Conservation (phyloP, 2,113 vertebrate species). For the Mionectes macconnelli region DNA sequence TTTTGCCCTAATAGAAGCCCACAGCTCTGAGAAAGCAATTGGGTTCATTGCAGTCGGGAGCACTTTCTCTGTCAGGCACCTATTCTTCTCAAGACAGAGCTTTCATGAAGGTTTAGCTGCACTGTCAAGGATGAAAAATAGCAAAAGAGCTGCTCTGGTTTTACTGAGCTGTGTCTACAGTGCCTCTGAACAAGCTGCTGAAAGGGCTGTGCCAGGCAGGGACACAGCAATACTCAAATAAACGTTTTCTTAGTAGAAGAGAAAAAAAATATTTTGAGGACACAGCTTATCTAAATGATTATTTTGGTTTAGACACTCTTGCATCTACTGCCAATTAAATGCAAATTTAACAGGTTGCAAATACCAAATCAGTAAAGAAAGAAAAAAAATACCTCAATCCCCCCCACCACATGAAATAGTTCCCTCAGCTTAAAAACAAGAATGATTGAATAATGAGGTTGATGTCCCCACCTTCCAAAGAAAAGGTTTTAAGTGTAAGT, state of each 20-base stretch:
- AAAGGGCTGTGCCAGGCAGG: background rate
- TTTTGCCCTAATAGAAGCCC: slow-evolving; percentile 34
- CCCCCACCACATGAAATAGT: background rate
- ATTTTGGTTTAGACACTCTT: slow-evolving; percentile 36
- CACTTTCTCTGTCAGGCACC: slow-evolving; percentile 32
- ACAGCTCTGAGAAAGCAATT: slow-evolving; percentile 22
- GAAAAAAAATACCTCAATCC: background rate
- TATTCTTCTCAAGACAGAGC: slow-evolving; percentile 18
- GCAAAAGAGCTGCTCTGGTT: background rate
- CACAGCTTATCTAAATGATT: slow-evolving; percentile 33
- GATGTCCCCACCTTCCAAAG: background rate
- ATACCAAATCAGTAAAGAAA: background rate
- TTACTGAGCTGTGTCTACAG: background rate
- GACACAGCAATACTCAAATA: background rate
- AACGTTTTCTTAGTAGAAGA: background rate
- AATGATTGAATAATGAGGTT: slow-evolving; percentile 17
- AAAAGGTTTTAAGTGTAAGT: background rate
- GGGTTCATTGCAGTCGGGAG: background rate
- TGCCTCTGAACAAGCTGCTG: background rate
- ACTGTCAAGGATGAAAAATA: slow-evolving; percentile 25
- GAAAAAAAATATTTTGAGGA: background rate
- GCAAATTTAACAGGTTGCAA: slow-evolving; percentile 31
- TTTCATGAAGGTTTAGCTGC: slow-evolving; percentile 14
- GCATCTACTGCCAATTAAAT: slow-evolving; percentile 18
- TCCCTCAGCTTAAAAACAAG: slow-evolving; percentile 27